Evolutionary conservation across 2,888 invertebrate species (phyloP), one percentile per base, ranked within the genome.

Genomic region (Heteromurus nitidus): DNA sequence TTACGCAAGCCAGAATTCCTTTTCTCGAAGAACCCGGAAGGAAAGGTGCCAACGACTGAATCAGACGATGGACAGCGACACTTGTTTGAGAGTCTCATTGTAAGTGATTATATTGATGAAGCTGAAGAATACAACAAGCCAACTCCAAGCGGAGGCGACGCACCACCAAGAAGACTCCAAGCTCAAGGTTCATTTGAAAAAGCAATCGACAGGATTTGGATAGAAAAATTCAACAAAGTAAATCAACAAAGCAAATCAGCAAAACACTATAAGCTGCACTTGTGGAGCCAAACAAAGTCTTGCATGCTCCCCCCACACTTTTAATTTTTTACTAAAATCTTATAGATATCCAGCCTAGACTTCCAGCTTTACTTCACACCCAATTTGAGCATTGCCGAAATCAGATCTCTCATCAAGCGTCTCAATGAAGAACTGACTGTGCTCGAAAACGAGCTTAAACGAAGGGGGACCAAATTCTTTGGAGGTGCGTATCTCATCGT

Each of bases 141-240:
- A 2, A 31, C 18, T 11, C 18, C 65, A 2, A 47, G 47, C 24
- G 82, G 72, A n/a, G 77, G 77, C 13, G 82, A 82, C 20, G 64
- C n/a, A 89, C 92, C 93, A 0, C 91, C 93, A 53, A 88, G 89
- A 0, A 91, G 91, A 0, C 88, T 92, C 0, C 90, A 90, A 81
- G 90, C 91, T 0, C 87, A 89, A 1, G 90, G 91, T 80, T 90
- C 91, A 7, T 94, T 86, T 70, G 91, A 92, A 85, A 93, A 93
- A 88, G 94, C 94, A 44, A 92, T 93, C 88, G 95, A 95, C 87
- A 92, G 93, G 88, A 91, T 95, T 65, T 89, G 94, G 82, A 91
- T 94, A 11, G 94, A 94, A 87, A 90, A 91, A 85, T 93, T 95
- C 88, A 91, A 88, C 64, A 88, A 88, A 84, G 90, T 91, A 82